Evolutionary conservation across 1,140 invertebrate species (phyloP).

Genomic region (Liolophura sinensis): DNA sequence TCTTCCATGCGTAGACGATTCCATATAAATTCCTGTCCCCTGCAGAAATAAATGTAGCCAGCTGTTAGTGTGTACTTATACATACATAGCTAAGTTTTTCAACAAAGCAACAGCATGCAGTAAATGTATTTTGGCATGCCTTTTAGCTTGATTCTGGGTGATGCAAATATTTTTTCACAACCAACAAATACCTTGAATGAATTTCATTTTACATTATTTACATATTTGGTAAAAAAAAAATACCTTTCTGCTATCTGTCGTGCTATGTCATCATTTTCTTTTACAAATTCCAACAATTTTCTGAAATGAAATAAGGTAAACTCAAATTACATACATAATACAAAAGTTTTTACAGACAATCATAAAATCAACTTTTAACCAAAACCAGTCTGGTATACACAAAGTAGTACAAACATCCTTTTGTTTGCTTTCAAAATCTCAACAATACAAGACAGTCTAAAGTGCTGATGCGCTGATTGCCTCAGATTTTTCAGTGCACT

Average conservation of each 20-base stretch:
- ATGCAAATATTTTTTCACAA: background rate
- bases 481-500: no score
- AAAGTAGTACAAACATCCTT: background rate
- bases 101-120: background rate
- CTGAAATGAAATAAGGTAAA: conserved; percentile 43
- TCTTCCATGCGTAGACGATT: conserved; percentile 82
- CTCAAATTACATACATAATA: background rate
- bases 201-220: conserved; percentile 2
- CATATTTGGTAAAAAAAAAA: conserved; percentile 3
- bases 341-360: background rate
- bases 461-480: no score
- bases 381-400: background rate
- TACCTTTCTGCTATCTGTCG: conserved; percentile 77
- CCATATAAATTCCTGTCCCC: conserved; percentile 72
- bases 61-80: background rate
- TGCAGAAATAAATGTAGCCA: conserved; percentile 21
- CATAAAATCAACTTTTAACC: background rate
- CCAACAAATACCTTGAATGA: background rate
- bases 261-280: conserved; percentile 74
- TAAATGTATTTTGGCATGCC: background rate
- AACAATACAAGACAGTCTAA: no score
- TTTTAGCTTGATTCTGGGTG: no score
- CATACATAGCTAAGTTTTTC: background rate
- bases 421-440: background rate
- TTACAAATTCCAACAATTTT: conserved; percentile 77